phyloP scores from a whole-genome alignment of 1,140 invertebrate species.

The Araneus ventricosus region DNA sequence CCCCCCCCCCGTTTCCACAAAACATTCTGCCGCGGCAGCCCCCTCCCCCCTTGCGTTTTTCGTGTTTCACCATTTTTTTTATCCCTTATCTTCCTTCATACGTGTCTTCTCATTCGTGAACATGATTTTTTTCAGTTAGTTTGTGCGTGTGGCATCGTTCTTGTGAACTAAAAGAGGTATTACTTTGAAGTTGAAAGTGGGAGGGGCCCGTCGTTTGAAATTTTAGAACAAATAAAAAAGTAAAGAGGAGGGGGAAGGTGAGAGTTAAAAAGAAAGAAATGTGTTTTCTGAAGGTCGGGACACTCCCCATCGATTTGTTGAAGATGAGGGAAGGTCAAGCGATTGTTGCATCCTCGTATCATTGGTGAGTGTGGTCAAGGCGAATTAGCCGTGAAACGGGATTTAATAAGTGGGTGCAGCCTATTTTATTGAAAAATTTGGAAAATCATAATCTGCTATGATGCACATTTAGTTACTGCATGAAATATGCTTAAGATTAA shows the following conservation, averaged over 20 bases:
- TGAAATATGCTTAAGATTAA: no score
- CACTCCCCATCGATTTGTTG: conserved; percentile 38
- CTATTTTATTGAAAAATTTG: not conserved
- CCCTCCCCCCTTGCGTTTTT: not conserved
- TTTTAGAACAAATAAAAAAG: conserved; percentile 27
- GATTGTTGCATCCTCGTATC: not conserved
- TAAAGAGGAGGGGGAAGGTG: not conserved
- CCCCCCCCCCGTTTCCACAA: not conserved
- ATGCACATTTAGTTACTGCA: no score
- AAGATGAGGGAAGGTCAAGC: not conserved
- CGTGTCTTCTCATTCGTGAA: conserved; percentile 19
- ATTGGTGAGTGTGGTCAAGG: not conserved
- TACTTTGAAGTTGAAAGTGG: conserved; percentile 35
- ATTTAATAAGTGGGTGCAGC: not conserved
- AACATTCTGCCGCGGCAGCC: not conserved
- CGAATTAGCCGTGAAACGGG: not conserved
- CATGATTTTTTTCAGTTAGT: not conserved
- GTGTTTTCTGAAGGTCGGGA: not conserved
- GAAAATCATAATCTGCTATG: not conserved
- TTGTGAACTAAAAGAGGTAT: conserved; percentile 1
- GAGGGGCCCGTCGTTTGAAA: conserved; percentile 4
- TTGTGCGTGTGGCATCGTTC: conserved; percentile 2
- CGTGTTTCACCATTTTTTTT: conserved; percentile 4
- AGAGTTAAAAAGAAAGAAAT: not conserved
- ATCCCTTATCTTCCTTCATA: not conserved